These are phyloP conservation scores for Ardeotis arabs DNA, from an alignment of 2,113 vertebrate species.

Conservation along the genomic window DNA sequence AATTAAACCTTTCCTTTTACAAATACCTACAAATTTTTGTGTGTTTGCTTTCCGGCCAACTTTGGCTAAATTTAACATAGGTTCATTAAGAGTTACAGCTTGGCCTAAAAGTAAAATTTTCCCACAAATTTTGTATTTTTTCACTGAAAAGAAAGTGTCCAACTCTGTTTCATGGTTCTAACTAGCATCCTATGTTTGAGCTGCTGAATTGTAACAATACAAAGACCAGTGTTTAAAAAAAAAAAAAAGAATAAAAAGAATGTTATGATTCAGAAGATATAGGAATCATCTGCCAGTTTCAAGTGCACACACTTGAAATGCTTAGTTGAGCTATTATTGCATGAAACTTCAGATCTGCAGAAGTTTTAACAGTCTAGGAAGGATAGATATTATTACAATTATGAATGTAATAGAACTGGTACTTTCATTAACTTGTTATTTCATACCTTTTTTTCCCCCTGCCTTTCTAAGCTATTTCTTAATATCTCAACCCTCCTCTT, in stretches of 20 bases:
- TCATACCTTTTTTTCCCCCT: not conserved
- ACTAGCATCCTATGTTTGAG: not conserved
- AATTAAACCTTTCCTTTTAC: not conserved
- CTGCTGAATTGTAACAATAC: not conserved
- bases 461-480: not conserved
- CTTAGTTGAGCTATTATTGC: not conserved
- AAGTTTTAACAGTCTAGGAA: not conserved
- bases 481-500: not conserved
- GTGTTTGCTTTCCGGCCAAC: not conserved
- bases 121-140: not conserved
- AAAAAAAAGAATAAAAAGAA: not conserved
- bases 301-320: accelerated
- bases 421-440: not conserved
- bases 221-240: not conserved
- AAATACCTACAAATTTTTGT: not conserved
- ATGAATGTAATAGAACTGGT: not conserved
- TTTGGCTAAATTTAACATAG: not conserved
- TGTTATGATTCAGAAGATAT: not conserved
- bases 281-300: not conserved
- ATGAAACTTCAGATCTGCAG: not conserved
- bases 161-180: not conserved
- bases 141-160: not conserved
- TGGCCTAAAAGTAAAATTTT: not conserved
- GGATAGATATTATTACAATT: not conserved
- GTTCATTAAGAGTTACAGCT: not conserved